Base-by-base conservation (phyloP, 2,888 invertebrate species). In the Melanostoma mellinum region DNA sequence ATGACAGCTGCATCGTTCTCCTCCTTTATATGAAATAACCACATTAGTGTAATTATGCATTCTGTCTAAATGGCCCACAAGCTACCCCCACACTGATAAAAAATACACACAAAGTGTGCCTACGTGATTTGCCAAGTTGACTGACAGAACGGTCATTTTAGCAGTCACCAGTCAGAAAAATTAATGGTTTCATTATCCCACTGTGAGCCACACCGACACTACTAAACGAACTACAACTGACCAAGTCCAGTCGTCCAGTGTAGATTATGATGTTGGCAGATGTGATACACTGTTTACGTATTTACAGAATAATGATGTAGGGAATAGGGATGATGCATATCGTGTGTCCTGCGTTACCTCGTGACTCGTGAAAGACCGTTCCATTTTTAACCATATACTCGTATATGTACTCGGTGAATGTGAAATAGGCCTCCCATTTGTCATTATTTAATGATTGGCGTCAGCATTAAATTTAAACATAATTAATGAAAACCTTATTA, bases 41-140 rank as follows among this genome's bases (percentile, higher is more conserved):
- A 50, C 65, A 76, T 63, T 53, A 35, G 53, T 53, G 65, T 81
- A 81, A 81, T 81, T 67, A 75, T 71, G 60, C 65, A 55, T 75
- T 65, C 75, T 67, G 44, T 65, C 58, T 42, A 61, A 79, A 79
- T 72, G 67, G 61, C 61, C 74, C 44, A 44, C 74, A 48, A 69
- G 63, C 52, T 74, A 58, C 63, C 69, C 68, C 69, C 68, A 58
- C 74, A 30, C 46, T 61, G 20, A 30, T 5, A 10, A 35, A 10
- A 63, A 63, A 42, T 42, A 42, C 42, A 4, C 0, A 4, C 44
- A 6, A 30, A 35, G 9, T 10, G 10, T 33, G 38, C 63, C 63
- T 63, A 63, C 68, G 75, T 52, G 69, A 65, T 44, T 63, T 69
- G 44, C 40, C 63, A 68, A 52, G n/a, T 67, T 80, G 75, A 71